Evolutionary conservation across 2,888 invertebrate species (phyloP).

Genomic region (Xylophagus ater): DNA sequence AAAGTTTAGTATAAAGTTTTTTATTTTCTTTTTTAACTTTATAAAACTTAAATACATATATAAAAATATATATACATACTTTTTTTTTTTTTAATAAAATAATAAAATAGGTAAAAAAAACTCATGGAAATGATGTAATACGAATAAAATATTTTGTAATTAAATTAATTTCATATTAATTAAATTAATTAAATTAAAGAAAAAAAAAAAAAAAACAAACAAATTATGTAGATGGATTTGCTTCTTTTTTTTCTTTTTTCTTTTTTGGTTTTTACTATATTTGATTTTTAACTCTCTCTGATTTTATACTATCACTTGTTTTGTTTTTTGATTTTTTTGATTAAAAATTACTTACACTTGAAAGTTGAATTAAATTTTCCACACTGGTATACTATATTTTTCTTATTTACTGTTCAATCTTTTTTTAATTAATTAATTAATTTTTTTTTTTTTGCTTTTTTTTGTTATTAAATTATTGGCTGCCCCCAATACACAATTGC

Average conservation of each 20-base stretch:
- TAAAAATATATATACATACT: constrained; percentile 46
- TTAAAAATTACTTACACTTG: neutral
- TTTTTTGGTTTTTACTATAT: constrained; percentile 1
- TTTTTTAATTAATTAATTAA: too few relatives aligned
- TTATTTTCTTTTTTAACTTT: constrained; percentile 45
- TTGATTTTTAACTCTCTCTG: too few relatives aligned
- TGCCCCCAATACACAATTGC: constrained; percentile 41
- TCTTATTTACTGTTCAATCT: too few relatives aligned
- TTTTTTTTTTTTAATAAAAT: constrained; percentile 42
- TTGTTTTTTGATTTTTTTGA: neutral
- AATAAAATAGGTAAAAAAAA: constrained; percentile 20
- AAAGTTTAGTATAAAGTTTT: constrained; percentile 42
- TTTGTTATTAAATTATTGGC: constrained; percentile 22
- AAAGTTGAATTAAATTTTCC: neutral
- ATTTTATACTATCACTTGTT: neutral
- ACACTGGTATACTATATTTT: neutral
- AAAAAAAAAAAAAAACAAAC: neutral
- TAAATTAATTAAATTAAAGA: too few relatives aligned
- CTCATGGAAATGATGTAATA: constrained; percentile 24
- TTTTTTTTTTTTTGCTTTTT: neutral
- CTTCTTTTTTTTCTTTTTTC: neutral
- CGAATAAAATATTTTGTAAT: constrained; percentile 21
- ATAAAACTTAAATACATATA: constrained; percentile 46
- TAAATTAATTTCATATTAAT: too few relatives aligned
- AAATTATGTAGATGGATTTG: too few relatives aligned